Percentiles rank a stretch among this genome's conserved stretches.
Evolutionary conservation across 37 sponge, comb jelly and placozoan species (phyloP).

Genomic region (Theonella swinhoei): DNA sequence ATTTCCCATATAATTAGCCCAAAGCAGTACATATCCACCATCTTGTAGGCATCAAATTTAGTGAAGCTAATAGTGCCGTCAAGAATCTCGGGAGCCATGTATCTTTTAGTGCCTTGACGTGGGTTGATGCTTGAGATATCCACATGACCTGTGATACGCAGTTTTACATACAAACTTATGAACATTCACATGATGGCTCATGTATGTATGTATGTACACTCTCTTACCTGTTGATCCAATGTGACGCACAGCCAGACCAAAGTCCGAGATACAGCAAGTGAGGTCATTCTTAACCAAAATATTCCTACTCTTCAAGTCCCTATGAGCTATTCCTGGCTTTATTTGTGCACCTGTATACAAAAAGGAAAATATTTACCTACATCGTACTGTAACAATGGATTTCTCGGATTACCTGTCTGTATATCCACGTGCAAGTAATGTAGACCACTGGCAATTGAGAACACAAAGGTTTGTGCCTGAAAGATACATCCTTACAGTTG

Average conservation of each 20-base stretch:
- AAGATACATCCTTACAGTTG: too few species aligned
- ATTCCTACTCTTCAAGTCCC: slow-evolving; percentile 93
- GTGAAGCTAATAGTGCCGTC: slow-evolving; percentile 71
- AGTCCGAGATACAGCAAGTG: slow-evolving; percentile 89
- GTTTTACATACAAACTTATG: neutral
- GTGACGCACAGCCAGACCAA: slow-evolving; percentile 82
- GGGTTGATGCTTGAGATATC: slow-evolving; percentile 1
- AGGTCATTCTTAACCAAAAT: slow-evolving; percentile 85
- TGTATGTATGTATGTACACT: too few species aligned
- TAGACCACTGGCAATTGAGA: slow-evolving; percentile 81
- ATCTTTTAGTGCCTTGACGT: slow-evolving; percentile 83
- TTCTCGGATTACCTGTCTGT: slow-evolving; percentile 43
- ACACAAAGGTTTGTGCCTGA: slow-evolving; percentile 45
- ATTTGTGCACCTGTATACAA: neutral
- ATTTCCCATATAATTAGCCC: slow-evolving; percentile 95
- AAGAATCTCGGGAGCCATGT: slow-evolving; percentile 96
- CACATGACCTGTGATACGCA: neutral
- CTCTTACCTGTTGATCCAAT: neutral
- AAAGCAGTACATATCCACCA: slow-evolving; percentile 87
- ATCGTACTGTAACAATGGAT: neutral
- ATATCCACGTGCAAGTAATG: slow-evolving; percentile 78
- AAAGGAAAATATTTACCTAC: neutral
- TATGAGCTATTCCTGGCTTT: slow-evolving; percentile 80
- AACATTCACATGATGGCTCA: too few species aligned
- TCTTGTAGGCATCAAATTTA: slow-evolving; percentile 71